phyloP scores from a whole-genome alignment of 2,113 vertebrate species.

The Strigops habroptila region DNA sequence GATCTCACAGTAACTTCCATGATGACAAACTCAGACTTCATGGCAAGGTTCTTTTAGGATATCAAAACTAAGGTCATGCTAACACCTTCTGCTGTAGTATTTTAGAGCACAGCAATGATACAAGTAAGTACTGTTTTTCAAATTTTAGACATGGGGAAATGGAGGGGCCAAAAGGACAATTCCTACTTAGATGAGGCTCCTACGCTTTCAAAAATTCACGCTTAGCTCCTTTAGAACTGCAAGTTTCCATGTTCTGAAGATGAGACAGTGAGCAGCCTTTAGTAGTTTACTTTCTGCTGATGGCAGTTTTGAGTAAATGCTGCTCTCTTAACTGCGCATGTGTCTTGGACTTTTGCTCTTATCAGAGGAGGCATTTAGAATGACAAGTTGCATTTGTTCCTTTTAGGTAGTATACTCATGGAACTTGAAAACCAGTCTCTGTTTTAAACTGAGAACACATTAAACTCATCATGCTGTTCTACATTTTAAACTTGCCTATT shows the following conservation, averaged over 20 bases:
- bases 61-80: not conserved
- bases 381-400: not conserved
- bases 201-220: not conserved
- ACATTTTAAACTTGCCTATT: not conserved
- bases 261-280: not conserved
- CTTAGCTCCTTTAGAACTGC: not conserved
- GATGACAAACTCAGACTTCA: not conserved
- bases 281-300: not conserved
- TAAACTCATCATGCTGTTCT: not conserved
- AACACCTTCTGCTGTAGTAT: not conserved
- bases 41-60: not conserved
- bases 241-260: not conserved
- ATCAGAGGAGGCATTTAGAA: not conserved
- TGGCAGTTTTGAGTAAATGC: not conserved
- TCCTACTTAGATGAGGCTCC: not conserved
- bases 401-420: not conserved
- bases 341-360: not conserved
- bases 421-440: not conserved
- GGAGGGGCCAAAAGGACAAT: not conserved
- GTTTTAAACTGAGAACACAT: not conserved
- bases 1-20: not conserved
- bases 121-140: not conserved
- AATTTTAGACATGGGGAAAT: not conserved
- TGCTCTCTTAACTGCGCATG: rapidly evolving
- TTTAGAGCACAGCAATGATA: not conserved